These are phyloP conservation scores for Gymnoscopelus braueri DNA, from an alignment of 2,797 vertebrate genomes.

Conservation along the genomic window DNA sequence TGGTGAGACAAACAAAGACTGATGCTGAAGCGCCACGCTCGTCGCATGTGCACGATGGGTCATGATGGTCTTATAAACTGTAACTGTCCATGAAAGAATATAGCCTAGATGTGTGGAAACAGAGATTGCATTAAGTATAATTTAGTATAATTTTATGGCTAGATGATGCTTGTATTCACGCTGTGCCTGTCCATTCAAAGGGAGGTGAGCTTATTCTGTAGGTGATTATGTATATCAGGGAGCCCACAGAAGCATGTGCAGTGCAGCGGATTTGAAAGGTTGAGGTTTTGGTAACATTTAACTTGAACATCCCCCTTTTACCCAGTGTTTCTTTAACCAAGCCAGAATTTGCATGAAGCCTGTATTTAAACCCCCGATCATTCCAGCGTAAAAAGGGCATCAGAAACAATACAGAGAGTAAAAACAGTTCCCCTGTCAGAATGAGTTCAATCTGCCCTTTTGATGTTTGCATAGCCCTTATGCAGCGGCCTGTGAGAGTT, in stretches of 20 bases:
- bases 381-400: conserved; percentile 14
- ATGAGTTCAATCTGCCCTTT: conserved; percentile 10
- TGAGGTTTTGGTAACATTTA: conserved; percentile 52
- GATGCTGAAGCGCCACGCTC: conserved; percentile 36
- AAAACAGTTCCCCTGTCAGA: background rate
- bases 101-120: conserved; percentile 44
- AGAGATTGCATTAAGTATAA: conserved; percentile 5
- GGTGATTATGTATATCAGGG: conserved; percentile 16
- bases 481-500: conserved; percentile 14
- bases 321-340: conserved; percentile 12
- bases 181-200: conserved; percentile 10
- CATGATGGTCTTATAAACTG: conserved; percentile 18
- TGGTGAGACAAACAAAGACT: conserved; percentile 61
- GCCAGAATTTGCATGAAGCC: conserved; percentile 40
- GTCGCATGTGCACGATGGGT: conserved; percentile 31
- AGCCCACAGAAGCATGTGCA: conserved; percentile 17
- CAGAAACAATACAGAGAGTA: background rate
- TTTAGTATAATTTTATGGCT: conserved; percentile 17
- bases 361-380: background rate
- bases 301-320: conserved; percentile 32
- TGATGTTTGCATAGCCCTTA: conserved; percentile 13
- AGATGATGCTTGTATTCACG: background rate
- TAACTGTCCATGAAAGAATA: background rate
- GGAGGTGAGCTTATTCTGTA: conserved; percentile 13
- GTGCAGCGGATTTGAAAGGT: conserved; percentile 41